phyloP scores from a whole-genome alignment of 2,113 vertebrate species.

The Xyliphius kryptos region DNA sequence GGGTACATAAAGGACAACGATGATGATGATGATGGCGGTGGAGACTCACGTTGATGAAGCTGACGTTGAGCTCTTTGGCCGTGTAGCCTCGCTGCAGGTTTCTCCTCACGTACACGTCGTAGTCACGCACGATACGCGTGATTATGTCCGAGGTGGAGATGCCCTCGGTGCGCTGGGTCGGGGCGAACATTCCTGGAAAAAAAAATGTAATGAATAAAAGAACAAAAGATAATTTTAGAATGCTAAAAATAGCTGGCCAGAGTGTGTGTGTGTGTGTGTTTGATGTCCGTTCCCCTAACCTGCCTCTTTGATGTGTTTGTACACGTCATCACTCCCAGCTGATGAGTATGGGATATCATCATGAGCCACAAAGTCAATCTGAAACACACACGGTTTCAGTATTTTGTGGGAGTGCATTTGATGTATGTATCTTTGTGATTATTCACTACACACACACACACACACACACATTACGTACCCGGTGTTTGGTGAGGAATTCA shows the following conservation, averaged over 20 bases:
- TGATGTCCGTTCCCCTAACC: slow-evolving; percentile 53
- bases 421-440: no score
- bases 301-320: slow-evolving; percentile 82
- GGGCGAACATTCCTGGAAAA: slow-evolving; percentile 77
- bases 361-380: slow-evolving; percentile 77
- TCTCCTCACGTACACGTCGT: slow-evolving; percentile 75
- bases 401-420: no score
- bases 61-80: slow-evolving; percentile 83
- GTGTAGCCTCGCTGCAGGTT: slow-evolving; percentile 82
- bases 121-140: slow-evolving; percentile 82
- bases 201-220: neutral
- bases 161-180: slow-evolving; percentile 80
- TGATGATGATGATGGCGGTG: no score
- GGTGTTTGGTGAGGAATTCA: slow-evolving; percentile 73
- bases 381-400: no score
- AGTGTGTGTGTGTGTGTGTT: neutral
- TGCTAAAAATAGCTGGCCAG: no score
- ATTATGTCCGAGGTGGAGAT: slow-evolving; percentile 84
- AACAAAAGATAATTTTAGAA: no score
- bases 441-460: no score
- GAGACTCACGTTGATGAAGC: slow-evolving; percentile 82
- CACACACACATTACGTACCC: slow-evolving; percentile 69
- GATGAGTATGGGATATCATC: no score
- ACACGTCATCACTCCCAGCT: slow-evolving; percentile 80
- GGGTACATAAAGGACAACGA: no score